These are phyloP conservation scores for Phlogophora meticulosa DNA, from an alignment of 2,888 invertebrate genomes.

Conservation along the genomic window DNA sequence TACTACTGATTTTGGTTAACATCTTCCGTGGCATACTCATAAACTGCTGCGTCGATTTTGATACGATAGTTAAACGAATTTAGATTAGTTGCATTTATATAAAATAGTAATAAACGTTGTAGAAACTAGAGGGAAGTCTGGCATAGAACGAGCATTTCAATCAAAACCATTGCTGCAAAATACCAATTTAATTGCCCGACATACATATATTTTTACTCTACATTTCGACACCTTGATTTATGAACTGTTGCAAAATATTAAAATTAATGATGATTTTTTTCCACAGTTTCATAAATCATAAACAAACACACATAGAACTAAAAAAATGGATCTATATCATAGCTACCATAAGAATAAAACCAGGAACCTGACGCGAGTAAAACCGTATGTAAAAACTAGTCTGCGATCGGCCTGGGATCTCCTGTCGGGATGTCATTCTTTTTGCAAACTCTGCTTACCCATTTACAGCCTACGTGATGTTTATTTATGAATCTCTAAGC, in stretches of 20 bases:
- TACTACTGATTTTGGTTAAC: slow-evolving; percentile 47
- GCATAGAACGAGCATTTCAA: not conserved
- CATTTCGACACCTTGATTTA: slow-evolving; percentile 28
- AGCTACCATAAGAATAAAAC: slow-evolving; percentile 56
- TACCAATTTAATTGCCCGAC: not conserved
- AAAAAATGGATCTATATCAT: slow-evolving; percentile 42
- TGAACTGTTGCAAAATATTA: slow-evolving; percentile 26
- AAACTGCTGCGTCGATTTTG: not conserved
- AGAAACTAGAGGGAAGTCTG: not conserved
- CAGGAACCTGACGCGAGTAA: slow-evolving; percentile 40
- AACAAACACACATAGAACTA: not conserved
- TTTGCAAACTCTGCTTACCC: slow-evolving; percentile 72
- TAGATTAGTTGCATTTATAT: not conserved
- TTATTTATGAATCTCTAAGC: slow-evolving; percentile 80
- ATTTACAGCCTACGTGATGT: slow-evolving; percentile 80
- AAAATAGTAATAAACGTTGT: too few relatives aligned
- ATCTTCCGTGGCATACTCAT: slow-evolving; percentile 7
- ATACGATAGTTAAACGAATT: not conserved
- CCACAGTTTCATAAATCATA: slow-evolving; percentile 51
- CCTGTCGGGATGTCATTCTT: slow-evolving; percentile 74
- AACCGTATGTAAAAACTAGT: slow-evolving; percentile 61
- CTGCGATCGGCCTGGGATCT: slow-evolving; percentile 43
- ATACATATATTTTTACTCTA: not conserved
- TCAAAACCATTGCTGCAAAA: not conserved
- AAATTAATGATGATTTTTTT: slow-evolving; percentile 43